Evolutionary conservation across 2,888 invertebrate genomes (phyloP), one percentile per base, ranked within the genome.

Genomic region (Amphimallon solstitiale): DNA sequence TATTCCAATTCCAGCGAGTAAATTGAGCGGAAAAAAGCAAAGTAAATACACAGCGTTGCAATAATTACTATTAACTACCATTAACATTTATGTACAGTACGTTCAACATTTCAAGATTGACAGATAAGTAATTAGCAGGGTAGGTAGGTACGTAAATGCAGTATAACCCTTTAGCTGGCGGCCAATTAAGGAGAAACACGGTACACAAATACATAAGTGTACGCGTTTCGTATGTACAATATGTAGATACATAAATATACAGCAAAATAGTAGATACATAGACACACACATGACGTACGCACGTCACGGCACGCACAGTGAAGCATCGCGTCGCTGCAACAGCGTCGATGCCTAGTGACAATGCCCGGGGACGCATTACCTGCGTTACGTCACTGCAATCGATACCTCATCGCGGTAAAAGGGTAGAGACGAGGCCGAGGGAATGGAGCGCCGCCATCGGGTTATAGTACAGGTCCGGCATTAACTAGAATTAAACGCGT

Each of bases 321-420:
- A 49, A 65, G 52, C 59, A 64, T 67, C 56, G 63, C 37, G 63
- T 35, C 56, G 62, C 65, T 48, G n/a, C n/a, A n/a, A 35, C 52
- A 37, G 17, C 51, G 40, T 40, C 63, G 51, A 38, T 43, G 46
- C 65, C 63, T 73, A 73, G 74, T 75, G 76, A 76, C 75, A 76
- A 74, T 76, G 75, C 77, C 75, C 73, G 73, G 74, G 75, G 76
- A 75, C 75, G 74, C 74, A 77, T 77, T 76, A 77, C 77, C 76
- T 76, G 77, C 71, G 74, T 76, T 76, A 75, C 77, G 77, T 77
- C 77, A 78, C 71, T 72, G 72, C 74, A 79, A 80, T 80, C 80
- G 78, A 80, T 80, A 80, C 74, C 78, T 80, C 80, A 80, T 79
- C 79, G 78, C 77, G 75, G 76, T 79, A 79, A 79, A 80, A 79